Conservation (phyloP, 2,888 invertebrate species). For the Calameuta idolon region DNA sequence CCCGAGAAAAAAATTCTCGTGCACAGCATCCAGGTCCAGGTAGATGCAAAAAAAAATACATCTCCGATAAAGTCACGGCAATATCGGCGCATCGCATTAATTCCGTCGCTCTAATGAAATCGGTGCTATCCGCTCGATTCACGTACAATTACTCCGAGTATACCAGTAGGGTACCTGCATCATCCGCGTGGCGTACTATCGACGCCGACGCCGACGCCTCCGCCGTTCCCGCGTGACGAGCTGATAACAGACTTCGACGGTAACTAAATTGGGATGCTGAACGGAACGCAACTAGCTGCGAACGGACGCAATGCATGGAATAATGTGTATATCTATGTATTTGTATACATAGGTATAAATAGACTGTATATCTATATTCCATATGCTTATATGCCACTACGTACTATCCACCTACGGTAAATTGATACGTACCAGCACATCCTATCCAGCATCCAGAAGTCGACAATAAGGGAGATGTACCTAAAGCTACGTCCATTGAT, state of each 20-base stretch:
- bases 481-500: not conserved
- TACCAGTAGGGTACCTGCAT: not conserved
- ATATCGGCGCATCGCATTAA: too few relatives aligned
- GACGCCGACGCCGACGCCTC: not conserved
- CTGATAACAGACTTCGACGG: slow-evolving; percentile 8
- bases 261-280: slow-evolving; percentile 5
- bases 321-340: not conserved
- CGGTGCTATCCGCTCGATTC: not conserved
- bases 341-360: not conserved
- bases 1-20: too few relatives aligned
- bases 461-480: slow-evolving; percentile 1
- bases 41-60: too few relatives aligned
- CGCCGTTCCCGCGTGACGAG: not conserved
- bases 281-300: not conserved
- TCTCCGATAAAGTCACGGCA: too few relatives aligned
- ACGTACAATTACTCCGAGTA: not conserved
- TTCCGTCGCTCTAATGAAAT: too few relatives aligned
- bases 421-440: not conserved
- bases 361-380: not conserved
- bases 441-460: not conserved
- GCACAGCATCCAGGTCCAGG: too few relatives aligned
- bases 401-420: not conserved
- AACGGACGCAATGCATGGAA: not conserved
- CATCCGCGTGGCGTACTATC: not conserved
- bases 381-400: not conserved